Conservation (phyloP, 2,888 invertebrate species). For the Chaetogeoica ovagalla region DNA sequence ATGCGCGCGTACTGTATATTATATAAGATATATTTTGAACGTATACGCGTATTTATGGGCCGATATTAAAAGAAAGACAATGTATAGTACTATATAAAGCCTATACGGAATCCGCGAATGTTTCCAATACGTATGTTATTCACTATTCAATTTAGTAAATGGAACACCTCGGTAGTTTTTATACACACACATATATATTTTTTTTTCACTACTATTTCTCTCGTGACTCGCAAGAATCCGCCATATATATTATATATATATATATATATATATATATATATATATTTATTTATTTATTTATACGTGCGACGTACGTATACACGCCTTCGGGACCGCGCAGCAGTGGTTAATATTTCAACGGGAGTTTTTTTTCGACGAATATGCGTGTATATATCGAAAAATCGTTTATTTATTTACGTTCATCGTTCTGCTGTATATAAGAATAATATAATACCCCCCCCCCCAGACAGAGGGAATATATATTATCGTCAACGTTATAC, state of each 20-base stretch:
- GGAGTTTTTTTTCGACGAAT: conserved; percentile 6
- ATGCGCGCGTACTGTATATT: too few species aligned
- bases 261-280: too few species aligned
- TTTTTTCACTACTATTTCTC: too few species aligned
- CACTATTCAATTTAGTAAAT: conserved; percentile 36
- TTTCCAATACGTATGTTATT: conserved; percentile 17
- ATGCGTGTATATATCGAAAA: neutral
- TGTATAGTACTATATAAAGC: neutral
- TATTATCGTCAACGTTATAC: neutral
- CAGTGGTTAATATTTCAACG: conserved; percentile 16
- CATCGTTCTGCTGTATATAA: neutral
- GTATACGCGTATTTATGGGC: too few species aligned
- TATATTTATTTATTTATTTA: too few species aligned
- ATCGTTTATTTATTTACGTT: conserved; percentile 31
- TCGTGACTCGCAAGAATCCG: too few species aligned
- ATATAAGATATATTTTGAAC: too few species aligned
- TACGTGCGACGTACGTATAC: too few species aligned
- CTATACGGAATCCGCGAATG: neutral
- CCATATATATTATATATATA: too few species aligned
- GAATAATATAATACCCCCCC: neutral
- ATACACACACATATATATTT: too few species aligned
- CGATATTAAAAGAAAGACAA: too few species aligned
- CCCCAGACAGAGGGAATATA: neutral
- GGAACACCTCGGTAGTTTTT: neutral
- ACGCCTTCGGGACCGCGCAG: neutral